Conservation (phyloP, 2,113 vertebrate genomes). For the Tylochromis polylepis region DNA sequence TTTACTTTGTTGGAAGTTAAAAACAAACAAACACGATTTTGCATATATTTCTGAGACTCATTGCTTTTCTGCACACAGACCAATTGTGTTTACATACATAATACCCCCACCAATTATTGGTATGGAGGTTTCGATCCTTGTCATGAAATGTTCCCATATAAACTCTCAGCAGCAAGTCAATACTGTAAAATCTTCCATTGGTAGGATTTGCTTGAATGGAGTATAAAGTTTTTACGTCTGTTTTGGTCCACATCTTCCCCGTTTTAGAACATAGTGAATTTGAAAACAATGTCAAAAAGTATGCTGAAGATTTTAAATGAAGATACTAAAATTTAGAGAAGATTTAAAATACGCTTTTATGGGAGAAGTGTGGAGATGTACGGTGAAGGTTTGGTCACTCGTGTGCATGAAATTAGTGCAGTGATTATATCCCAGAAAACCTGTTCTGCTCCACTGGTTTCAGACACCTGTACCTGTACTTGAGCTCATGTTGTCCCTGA, state of each 20-base stretch:
- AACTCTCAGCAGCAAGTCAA: not conserved
- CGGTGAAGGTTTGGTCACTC: not conserved
- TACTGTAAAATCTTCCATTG: not conserved
- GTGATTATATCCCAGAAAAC: not conserved
- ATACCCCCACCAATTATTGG: not conserved
- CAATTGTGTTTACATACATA: not conserved
- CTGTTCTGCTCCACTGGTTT: not conserved
- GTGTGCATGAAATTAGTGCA: not conserved
- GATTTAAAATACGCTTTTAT: not conserved
- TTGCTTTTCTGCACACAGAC: not conserved
- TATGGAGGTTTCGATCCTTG: not conserved
- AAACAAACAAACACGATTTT: not conserved
- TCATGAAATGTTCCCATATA: not conserved
- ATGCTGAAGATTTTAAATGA: not conserved
- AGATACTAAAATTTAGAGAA: not conserved
- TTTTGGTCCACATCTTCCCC: not conserved
- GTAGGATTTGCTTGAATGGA: not conserved
- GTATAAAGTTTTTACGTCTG: not conserved
- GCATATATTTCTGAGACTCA: not conserved
- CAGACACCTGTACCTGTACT: not conserved
- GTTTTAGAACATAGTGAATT: not conserved
- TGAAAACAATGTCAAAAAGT: not conserved
- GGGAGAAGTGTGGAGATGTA: not conserved
- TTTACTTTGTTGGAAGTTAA: not conserved
- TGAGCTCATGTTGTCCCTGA: not conserved